Conservation (phyloP, 1,140 invertebrate species). For the Apis dorsata region DNA sequence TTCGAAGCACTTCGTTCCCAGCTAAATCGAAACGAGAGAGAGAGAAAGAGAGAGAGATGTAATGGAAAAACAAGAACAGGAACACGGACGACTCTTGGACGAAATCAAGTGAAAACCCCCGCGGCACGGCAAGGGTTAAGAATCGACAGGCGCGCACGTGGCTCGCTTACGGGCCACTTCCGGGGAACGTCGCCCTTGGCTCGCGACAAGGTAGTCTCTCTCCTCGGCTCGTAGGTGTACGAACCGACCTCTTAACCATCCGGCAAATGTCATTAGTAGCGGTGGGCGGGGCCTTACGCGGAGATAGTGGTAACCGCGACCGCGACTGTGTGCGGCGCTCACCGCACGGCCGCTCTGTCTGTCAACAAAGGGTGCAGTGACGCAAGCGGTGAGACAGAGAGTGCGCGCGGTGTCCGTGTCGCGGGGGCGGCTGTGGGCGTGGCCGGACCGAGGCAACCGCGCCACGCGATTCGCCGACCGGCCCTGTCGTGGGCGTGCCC, state of each 20-base stretch:
- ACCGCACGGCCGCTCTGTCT: neutral
- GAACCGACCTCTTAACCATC: constrained; percentile 63
- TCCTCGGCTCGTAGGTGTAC: constrained; percentile 31
- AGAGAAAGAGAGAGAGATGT: neutral
- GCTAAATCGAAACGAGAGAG: neutral
- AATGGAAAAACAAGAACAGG: constrained; percentile 7
- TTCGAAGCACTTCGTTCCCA: neutral
- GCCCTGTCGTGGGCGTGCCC: constrained; percentile 43
- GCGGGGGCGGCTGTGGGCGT: constrained; percentile 36
- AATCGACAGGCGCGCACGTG: constrained; percentile 46
- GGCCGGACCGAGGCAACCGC: constrained; percentile 1
- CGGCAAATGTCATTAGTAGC: constrained; percentile 47
- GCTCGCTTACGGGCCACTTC: constrained; percentile 38
- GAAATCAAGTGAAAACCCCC: constrained; percentile 27
- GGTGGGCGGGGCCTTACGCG: constrained; percentile 37
- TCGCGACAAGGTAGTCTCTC: constrained; percentile 39
- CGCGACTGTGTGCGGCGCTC: neutral
- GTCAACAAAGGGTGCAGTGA: constrained; percentile 28
- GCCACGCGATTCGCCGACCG: constrained; percentile 31
- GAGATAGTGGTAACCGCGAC: neutral
- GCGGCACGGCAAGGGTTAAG: constrained; percentile 28
- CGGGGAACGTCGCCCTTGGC: constrained; percentile 50
- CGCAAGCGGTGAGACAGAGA: constrained; percentile 22
- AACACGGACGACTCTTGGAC: neutral
- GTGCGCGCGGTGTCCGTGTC: constrained; percentile 26